Evolutionary conservation across 92 coral and sea anemone genomes (phyloP), one percentile per base, ranked within the genome.

Genomic region (Metridium senile): DNA sequence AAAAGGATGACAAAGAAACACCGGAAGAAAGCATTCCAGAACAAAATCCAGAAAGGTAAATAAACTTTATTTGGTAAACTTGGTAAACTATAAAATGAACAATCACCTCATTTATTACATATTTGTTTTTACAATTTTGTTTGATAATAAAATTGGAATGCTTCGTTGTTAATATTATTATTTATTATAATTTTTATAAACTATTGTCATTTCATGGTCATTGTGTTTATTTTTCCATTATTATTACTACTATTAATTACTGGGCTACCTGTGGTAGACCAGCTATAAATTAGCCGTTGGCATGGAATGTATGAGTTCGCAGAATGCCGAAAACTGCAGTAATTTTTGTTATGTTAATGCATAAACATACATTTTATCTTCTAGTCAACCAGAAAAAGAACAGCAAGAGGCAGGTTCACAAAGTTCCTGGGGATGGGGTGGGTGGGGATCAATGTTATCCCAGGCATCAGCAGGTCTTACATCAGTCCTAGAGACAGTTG

Each of bases 401-500:
- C 70, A 51, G 43, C 81, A 72, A 46, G 76, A 66, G 20, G 33
- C 86, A 57, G 69, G 74, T 62, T 19, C 20, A 19, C 20, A 72
- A 31, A 75, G 85, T 46, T 88, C 90, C 17, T 94, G 98, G 98
- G 95, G 94, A 2, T 94, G 97, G 97, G 92, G 97, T 45, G 83
- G 90, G 29, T 94, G 97, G 97, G 86, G 93, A 18, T 77, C 92
- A 62, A 76, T 91, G 82, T 88, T 94, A 66, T 84, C 94, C 2
- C 97, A 93, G 61, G 99, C 97, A 1, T 89, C 99, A 21, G 89
- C 96, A 51, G 97, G 99, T 0, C 79, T 95, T 34, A 84, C 99
- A 3, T 91, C 93, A 28, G 93, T 95, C 35, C 87, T 95, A 75
- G 99, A 92, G 84, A 87, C 90, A 53, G 99, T 95, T 13, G 99